These are phyloP conservation scores for Oenanthe oenanthe DNA, from an alignment of 2,113 vertebrate genomes.

Conservation along the genomic window DNA sequence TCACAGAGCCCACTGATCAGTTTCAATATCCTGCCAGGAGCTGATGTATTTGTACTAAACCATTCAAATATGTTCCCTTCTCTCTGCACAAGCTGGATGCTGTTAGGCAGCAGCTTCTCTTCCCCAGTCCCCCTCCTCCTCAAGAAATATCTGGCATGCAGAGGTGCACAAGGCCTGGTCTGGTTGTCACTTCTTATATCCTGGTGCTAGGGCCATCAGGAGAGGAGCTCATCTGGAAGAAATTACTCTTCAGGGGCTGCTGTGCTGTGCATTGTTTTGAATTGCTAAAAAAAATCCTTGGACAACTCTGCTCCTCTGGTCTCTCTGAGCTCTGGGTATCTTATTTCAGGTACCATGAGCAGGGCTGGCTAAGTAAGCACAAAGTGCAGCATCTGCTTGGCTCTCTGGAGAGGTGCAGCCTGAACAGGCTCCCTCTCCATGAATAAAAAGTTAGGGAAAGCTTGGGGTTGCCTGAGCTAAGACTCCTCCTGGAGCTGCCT, in stretches of 20 bases:
- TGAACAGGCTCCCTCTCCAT: accelerated
- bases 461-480: background rate
- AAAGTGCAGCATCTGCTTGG: background rate
- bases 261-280: background rate
- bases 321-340: background rate
- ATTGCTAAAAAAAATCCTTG: background rate
- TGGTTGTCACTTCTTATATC: slow-evolving; percentile 23
- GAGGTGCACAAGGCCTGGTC: background rate
- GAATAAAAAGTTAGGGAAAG: background rate
- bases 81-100: background rate
- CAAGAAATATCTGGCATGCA: background rate
- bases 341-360: background rate
- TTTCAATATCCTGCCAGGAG: slow-evolving; percentile 11
- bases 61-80: background rate
- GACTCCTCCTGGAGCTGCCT: background rate
- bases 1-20: background rate
- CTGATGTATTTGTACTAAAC: background rate
- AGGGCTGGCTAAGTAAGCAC: background rate
- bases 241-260: background rate
- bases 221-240: background rate
- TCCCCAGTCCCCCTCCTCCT: background rate
- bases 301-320: accelerated
- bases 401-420: background rate
- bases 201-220: background rate
- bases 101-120: background rate